Percentiles rank a stretch among this genome's conserved stretches.
Conservation (phyloP, 1,140 invertebrate genomes). For the Arion vulgaris region DNA sequence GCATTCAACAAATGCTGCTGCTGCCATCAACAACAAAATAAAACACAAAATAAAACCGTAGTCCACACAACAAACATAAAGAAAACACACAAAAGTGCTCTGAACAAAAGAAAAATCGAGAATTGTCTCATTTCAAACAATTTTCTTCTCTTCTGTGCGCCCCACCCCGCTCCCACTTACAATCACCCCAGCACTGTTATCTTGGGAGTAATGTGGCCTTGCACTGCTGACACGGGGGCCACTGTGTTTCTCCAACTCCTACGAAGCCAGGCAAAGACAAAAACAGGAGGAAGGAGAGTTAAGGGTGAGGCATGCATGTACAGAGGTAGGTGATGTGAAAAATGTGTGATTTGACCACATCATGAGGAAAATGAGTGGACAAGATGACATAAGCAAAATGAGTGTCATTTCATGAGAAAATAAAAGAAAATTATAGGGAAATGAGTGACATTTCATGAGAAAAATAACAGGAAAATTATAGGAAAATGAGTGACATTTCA, state of each 20-base stretch:
- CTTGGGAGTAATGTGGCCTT: constrained; percentile 32
- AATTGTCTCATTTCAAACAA: constrained; percentile 8
- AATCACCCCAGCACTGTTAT: constrained; percentile 33
- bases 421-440: no score
- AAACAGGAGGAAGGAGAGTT: constrained; percentile 18
- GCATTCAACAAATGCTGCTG: constrained; percentile 12
- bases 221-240: constrained; percentile 4
- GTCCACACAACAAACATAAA: no score
- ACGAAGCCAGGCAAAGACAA: constrained; percentile 26
- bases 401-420: no score
- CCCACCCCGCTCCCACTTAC: constrained; percentile 33
- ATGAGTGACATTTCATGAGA: no score
- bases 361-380: constrained; percentile 3
- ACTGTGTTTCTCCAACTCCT: constrained; percentile 21
- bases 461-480: no score
- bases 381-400: no score
- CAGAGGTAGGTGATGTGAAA: no score
- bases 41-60: constrained; percentile 13
- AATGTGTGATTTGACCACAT: background rate
- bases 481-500: no score
- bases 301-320: background rate
- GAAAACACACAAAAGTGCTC: no score
- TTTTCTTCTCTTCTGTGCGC: background rate
- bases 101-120: no score
- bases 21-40: constrained; percentile 11